Percentiles rank a stretch among this genome's conserved stretches.
Evolutionary conservation across 2,797 vertebrate genomes (phyloP).

Genomic region (Distichodus sexfasciatus): DNA sequence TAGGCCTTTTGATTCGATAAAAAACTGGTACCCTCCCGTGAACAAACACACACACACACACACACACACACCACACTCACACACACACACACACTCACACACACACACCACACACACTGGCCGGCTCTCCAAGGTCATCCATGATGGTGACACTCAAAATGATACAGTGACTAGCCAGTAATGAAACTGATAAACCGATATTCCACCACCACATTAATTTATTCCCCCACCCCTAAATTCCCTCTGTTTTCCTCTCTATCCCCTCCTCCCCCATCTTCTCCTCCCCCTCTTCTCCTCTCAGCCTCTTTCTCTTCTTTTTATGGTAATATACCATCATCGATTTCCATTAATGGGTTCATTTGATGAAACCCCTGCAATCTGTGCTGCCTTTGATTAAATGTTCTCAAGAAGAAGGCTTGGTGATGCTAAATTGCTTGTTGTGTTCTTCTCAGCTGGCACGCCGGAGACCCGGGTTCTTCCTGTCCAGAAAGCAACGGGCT

Average conservation of each 20-base stretch:
- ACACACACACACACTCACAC: not conserved
- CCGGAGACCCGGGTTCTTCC: too few relatives aligned
- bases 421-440: not conserved
- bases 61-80: not conserved
- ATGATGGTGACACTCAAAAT: constrained; percentile 15
- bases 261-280: not conserved
- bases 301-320: constrained; percentile 22
- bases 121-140: constrained; percentile 23
- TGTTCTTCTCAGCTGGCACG: too few relatives aligned
- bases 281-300: not conserved
- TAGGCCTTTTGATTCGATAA: not conserved
- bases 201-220: not conserved
- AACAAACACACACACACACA: not conserved
- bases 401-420: not conserved
- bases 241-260: too few relatives aligned
- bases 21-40: not conserved
- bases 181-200: constrained; percentile 11
- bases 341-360: constrained; percentile 29
- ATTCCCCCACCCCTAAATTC: too few relatives aligned
- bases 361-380: constrained; percentile 27
- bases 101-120: not conserved
- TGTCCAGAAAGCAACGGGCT: too few relatives aligned
- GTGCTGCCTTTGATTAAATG: constrained; percentile 12
- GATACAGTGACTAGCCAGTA: constrained; percentile 5
- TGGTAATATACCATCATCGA: constrained; percentile 12